Evolutionary conservation across 2,797 vertebrate species (phyloP), one percentile per base, ranked within the genome.

Genomic region (Melanotaenia pygmaea): DNA sequence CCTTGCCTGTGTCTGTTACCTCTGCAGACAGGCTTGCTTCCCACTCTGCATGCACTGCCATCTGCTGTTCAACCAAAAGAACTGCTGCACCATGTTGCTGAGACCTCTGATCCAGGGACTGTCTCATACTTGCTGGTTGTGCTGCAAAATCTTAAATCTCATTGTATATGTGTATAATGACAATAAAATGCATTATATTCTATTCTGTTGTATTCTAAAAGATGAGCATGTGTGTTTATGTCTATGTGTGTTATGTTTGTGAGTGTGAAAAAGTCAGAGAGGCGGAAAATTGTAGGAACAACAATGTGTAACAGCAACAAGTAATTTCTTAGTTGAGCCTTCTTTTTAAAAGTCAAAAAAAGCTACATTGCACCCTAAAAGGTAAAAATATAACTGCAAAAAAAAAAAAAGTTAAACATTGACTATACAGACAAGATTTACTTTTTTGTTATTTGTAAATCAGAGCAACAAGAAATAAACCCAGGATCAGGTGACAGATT

Each of bases 31-130:
- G 81, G 81, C 81, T 58, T 57, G 84, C 70, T 81, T 81, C 81
- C 79, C 82, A 77, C 81, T 83, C 73, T 82, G 40, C 66, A 69
- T 70, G 87, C 79, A 90, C 86, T 73, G 89, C 82, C 85, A 92
- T 66, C 91, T 92, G 35, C 69, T 89, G 86, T 88, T 85, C 74
- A 74, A 83, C 65, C 67, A 89, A 70, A 13, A 18, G 24, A 30
- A 34, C 50, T 64, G 57, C 74, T 81, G 24, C 20, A 71, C 38
- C 64, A 58, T 67, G 60, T 1, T 20, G 5, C 43, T 20, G 5
- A 45, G 18, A 47, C 18, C 43, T 81, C 57, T 74, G 76, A 73
- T 82, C 72, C 64, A 68, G 37, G 53, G 78, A 60, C 64, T 45
- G 43, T 80, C 71, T 80, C 72, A 59, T 72, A 12, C 54, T 59